Evolutionary conservation across 35 echinoderm and acorn worm genomes (phyloP).

Genomic region (Strongylocentrotus purpuratus): DNA sequence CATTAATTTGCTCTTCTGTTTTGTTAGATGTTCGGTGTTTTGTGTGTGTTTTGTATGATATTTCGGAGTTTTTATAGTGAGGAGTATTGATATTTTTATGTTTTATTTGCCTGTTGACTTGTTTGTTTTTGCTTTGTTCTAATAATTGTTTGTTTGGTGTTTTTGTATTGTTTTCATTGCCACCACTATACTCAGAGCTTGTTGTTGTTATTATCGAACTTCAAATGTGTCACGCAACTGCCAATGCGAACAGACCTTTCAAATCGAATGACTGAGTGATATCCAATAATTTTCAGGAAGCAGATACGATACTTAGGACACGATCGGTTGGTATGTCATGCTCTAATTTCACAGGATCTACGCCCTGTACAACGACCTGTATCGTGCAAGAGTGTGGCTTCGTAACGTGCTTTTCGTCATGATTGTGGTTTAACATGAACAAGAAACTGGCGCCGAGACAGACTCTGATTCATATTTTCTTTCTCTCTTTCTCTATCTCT

Average conservation of each 20-base stretch:
- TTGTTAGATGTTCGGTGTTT: not conserved
- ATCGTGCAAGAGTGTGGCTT: not conserved
- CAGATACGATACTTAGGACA: not conserved
- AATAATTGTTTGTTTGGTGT: not conserved
- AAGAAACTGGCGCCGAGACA: not conserved
- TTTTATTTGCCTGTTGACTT: not conserved
- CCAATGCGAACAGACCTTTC: not conserved
- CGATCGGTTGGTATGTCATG: not conserved
- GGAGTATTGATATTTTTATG: not conserved
- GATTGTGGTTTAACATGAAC: not conserved
- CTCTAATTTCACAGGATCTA: not conserved
- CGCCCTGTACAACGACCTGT: not conserved
- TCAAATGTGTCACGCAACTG: no score
- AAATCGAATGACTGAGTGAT: not conserved
- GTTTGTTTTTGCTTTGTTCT: not conserved
- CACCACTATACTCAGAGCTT: no score
- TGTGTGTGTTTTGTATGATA: not conserved
- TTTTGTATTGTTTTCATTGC: not conserved
- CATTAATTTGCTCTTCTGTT: not conserved
- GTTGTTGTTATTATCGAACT: no score
- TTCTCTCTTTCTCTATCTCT: not conserved
- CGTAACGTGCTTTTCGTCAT: not conserved
- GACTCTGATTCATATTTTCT: not conserved
- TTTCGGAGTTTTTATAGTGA: not conserved
- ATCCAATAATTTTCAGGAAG: not conserved